Conservation (phyloP, 2,797 vertebrate species). For the Sebastes steindachneri region DNA sequence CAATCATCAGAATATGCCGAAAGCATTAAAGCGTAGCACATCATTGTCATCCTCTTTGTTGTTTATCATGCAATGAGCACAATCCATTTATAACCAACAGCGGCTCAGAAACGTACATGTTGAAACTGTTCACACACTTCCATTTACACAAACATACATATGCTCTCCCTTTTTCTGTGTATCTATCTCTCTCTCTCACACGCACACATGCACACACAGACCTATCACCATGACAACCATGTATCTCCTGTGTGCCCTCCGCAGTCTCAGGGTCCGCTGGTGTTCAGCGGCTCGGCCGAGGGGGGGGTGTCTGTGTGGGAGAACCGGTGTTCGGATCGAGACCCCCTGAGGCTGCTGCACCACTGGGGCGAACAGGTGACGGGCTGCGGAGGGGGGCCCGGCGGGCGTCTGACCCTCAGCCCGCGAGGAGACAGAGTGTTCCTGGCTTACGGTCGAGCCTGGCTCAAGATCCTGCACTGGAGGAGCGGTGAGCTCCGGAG, state of each 20-base stretch:
- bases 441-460: slow-evolving; percentile 80
- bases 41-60: slow-evolving; percentile 65
- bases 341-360: slow-evolving; percentile 80
- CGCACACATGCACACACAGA: slow-evolving; percentile 5
- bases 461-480: slow-evolving; percentile 85
- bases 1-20: slow-evolving; percentile 65
- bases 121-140: slow-evolving; percentile 42
- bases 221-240: slow-evolving; percentile 80
- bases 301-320: slow-evolving; percentile 87
- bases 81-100: slow-evolving; percentile 65
- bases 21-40: slow-evolving; percentile 64
- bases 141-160: slow-evolving; percentile 34
- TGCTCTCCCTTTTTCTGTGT: background rate
- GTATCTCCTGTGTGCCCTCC: slow-evolving; percentile 57
- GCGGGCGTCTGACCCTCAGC: slow-evolving; percentile 76
- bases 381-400: slow-evolving; percentile 63
- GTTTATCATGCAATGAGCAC: slow-evolving; percentile 66
- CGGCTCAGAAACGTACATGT: slow-evolving; percentile 40
- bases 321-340: slow-evolving; percentile 62
- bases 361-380: slow-evolving; percentile 80
- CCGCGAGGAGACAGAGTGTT: slow-evolving; percentile 80
- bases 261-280: slow-evolving; percentile 86
- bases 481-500: slow-evolving; percentile 75
- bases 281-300: slow-evolving; percentile 84
- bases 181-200: background rate